Percentiles rank a stretch among this genome's conserved stretches.
phyloP scores from a whole-genome alignment of 2,888 invertebrate genomes.

The Synanthedon andrenaeformis region DNA sequence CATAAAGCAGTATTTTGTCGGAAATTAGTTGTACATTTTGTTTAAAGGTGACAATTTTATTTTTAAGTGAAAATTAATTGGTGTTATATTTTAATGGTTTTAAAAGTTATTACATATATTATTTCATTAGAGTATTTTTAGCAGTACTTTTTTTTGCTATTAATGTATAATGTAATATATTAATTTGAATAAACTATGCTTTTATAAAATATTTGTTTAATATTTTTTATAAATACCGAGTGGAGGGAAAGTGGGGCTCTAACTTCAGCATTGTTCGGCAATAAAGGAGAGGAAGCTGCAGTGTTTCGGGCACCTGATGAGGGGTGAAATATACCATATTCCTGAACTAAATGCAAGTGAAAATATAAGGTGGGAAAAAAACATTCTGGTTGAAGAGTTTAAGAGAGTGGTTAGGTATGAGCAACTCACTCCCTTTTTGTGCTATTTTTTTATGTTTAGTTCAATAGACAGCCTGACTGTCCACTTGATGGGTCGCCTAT shows the following conservation, averaged over 20 bases:
- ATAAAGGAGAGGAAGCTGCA: too few species aligned
- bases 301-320: too few species aligned
- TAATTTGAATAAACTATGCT: conserved; percentile 70
- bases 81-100: conserved; percentile 54
- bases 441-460: too few species aligned
- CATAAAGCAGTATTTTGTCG: conserved; percentile 45
- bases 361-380: too few species aligned
- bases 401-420: too few species aligned
- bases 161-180: conserved; percentile 69
- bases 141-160: conserved; percentile 66
- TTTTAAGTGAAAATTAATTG: conserved; percentile 43
- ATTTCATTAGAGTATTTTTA: conserved; percentile 58
- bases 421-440: too few species aligned
- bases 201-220: conserved; percentile 39
- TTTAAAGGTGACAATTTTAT: conserved; percentile 42
- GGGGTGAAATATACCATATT: too few species aligned
- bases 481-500: too few species aligned
- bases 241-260: background rate
- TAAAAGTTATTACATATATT: conserved; percentile 49
- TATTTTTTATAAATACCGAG: conserved; percentile 9
- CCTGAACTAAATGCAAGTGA: too few species aligned
- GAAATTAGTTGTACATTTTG: conserved; percentile 47
- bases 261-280: too few species aligned
- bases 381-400: too few species aligned
- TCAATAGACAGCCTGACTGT: too few species aligned